Evolutionary conservation across 2,888 invertebrate genomes (phyloP).

Genomic region (Phoronis australis): DNA sequence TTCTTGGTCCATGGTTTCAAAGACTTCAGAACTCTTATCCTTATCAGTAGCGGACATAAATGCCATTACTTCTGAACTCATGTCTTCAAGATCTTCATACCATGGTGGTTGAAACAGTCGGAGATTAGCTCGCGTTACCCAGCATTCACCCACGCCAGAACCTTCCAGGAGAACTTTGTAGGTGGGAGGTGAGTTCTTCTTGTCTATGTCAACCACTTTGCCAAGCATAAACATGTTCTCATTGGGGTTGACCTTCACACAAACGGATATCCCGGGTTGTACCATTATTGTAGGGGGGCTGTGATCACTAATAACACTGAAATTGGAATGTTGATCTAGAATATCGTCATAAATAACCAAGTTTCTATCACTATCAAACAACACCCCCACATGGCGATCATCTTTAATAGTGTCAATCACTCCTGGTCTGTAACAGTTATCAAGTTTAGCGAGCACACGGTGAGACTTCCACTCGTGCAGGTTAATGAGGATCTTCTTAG

Average conservation of each 20-base stretch:
- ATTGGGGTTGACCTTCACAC: constrained; percentile 59
- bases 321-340: constrained; percentile 67
- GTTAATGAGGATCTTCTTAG: constrained; percentile 59
- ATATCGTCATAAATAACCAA: constrained; percentile 65
- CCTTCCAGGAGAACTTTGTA: constrained; percentile 63
- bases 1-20: background rate
- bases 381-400: constrained; percentile 68
- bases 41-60: background rate
- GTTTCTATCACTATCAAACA: constrained; percentile 73
- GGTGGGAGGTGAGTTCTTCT: constrained; percentile 64
- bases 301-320: constrained; percentile 87
- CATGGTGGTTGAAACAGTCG: constrained; percentile 88
- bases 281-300: constrained; percentile 76
- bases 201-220: constrained; percentile 67
- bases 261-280: constrained; percentile 73
- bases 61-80: constrained; percentile 3
- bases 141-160: constrained; percentile 47
- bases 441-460: constrained; percentile 80
- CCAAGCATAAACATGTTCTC: constrained; percentile 78
- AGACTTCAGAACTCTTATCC: background rate
- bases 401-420: constrained; percentile 63
- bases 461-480: constrained; percentile 91
- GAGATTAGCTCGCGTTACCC: constrained; percentile 83
- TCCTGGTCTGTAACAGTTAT: constrained; percentile 72
- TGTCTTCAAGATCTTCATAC: constrained; percentile 80